Conservation (phyloP, 2,888 invertebrate genomes). For the Drosophila cognata region DNA sequence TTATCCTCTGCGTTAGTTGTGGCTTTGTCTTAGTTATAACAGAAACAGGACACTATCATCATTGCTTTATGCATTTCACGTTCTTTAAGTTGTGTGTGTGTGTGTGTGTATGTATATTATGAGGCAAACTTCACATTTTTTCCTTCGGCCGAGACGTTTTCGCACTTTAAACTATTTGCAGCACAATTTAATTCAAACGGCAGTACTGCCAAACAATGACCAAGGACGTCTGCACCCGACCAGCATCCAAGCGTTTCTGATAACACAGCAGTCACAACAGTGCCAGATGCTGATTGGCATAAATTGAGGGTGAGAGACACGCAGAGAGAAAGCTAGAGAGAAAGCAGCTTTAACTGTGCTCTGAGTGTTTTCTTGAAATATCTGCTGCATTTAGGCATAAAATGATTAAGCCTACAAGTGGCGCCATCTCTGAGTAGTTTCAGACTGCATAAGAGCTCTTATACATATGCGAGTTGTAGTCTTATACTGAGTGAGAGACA, state of each 20-base stretch:
- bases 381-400: slow-evolving; percentile 35
- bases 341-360: not conserved
- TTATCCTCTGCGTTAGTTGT: slow-evolving; percentile 29
- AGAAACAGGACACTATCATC: slow-evolving; percentile 27
- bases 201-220: slow-evolving; percentile 18
- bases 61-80: slow-evolving; percentile 39
- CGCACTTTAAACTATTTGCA: slow-evolving; percentile 61
- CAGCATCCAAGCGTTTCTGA: slow-evolving; percentile 77
- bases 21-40: slow-evolving; percentile 43
- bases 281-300: slow-evolving; percentile 21
- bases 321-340: not conserved
- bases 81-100: slow-evolving; percentile 21
- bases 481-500: not conserved
- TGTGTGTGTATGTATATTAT: slow-evolving; percentile 31
- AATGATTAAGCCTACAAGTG: slow-evolving; percentile 4
- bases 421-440: slow-evolving; percentile 41
- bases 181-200: slow-evolving; percentile 14
- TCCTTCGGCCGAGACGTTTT: slow-evolving; percentile 43
- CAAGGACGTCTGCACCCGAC: slow-evolving; percentile 62
- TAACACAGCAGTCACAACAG: slow-evolving; percentile 60
- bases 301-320: slow-evolving; percentile 3
- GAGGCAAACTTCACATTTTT: slow-evolving; percentile 41
- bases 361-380: not conserved
- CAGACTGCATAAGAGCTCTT: not conserved
- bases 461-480: not conserved